These are phyloP conservation scores for Pammene aurita DNA, from an alignment of 2,888 invertebrate species.

Conservation along the genomic window DNA sequence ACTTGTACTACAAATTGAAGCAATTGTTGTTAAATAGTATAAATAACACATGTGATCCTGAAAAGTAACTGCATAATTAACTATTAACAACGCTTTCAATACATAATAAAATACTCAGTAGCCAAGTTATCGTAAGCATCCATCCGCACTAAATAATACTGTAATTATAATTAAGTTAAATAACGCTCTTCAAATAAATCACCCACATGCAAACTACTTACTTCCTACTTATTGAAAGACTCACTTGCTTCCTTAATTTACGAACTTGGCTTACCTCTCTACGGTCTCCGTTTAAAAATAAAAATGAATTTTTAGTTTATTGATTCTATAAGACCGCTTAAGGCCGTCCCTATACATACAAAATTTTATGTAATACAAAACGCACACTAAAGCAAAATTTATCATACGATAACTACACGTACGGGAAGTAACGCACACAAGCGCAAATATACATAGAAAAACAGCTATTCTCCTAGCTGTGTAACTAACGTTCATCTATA, in stretches of 20 bases:
- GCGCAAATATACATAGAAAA: conserved; percentile 75
- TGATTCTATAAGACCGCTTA: conserved; percentile 68
- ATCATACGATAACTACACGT: conserved; percentile 71
- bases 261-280: conserved; percentile 43
- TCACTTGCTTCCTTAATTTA: conserved; percentile 22
- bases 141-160: conserved; percentile 4
- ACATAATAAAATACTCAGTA: background rate
- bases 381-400: conserved; percentile 57
- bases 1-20: too few species aligned
- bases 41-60: too few species aligned
- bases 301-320: conserved; percentile 77
- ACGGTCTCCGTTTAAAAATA: conserved; percentile 61
- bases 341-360: conserved; percentile 55
- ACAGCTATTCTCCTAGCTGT: conserved; percentile 73
- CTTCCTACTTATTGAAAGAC: conserved; percentile 10
- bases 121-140: conserved; percentile 7
- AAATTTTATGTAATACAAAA: conserved; percentile 76
- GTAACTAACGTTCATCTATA: conserved; percentile 59
- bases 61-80: background rate
- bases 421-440: conserved; percentile 66
- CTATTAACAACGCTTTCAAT: background rate
- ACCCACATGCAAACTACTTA: conserved; percentile 6
- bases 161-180: conserved; percentile 21
- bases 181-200: conserved; percentile 9
- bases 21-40: too few species aligned